phyloP scores from a whole-genome alignment of 35 echinoderm and acorn worm species.

The Lytechinus pictus region DNA sequence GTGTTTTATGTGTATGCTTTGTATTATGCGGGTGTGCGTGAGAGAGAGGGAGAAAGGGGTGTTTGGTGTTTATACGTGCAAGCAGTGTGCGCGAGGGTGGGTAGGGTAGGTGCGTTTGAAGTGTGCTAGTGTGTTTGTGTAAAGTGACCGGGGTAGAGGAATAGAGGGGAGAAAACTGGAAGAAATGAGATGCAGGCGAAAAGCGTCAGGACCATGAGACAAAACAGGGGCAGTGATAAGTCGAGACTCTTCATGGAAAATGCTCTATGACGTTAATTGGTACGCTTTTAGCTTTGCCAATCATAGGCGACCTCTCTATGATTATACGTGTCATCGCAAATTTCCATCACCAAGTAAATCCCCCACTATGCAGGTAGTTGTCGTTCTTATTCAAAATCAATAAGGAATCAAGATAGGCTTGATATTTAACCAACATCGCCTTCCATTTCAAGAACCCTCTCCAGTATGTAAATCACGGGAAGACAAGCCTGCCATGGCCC shows the following conservation, averaged over 20 bases:
- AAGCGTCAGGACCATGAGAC: not conserved
- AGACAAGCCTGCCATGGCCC: not conserved
- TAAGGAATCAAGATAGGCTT: not conserved
- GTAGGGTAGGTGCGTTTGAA: no score
- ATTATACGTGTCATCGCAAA: not conserved
- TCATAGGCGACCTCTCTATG: not conserved
- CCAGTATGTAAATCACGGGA: not conserved
- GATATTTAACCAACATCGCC: not conserved
- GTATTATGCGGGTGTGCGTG: no score
- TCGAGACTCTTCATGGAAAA: not conserved
- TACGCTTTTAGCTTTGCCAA: not conserved
- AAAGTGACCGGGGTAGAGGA: no score
- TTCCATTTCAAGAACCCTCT: not conserved
- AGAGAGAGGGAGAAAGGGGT: not conserved
- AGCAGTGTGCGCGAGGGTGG: no score
- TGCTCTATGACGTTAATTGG: slow-evolving; percentile 2
- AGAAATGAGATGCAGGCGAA: not conserved
- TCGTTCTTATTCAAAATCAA: not conserved
- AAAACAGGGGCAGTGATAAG: not conserved
- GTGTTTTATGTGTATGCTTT: no score
- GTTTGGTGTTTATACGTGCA: no score
- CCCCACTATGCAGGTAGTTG: not conserved
- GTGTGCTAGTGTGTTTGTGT: no score
- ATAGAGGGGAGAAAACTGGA: not conserved
- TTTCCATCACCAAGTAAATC: not conserved